Evolutionary conservation across 2,888 invertebrate genomes (phyloP).

Genomic region (Caenorhabditis sp.): DNA sequence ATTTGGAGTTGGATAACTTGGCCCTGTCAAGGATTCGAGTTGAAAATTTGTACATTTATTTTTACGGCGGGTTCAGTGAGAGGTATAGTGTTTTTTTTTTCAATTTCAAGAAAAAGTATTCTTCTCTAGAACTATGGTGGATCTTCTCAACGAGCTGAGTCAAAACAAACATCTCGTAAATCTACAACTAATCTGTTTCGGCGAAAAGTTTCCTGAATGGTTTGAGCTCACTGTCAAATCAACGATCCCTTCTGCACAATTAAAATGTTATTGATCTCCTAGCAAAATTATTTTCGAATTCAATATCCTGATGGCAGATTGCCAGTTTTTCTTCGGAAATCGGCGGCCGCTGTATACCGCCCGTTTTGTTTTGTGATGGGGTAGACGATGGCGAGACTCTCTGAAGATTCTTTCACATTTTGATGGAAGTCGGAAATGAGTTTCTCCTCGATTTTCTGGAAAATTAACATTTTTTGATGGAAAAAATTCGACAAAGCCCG

Average conservation of each 20-base stretch:
- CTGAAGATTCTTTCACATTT: slow-evolving; percentile 29
- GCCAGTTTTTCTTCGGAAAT: slow-evolving; percentile 21
- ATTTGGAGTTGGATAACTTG: not conserved
- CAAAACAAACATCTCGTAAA: not conserved
- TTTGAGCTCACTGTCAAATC: not conserved
- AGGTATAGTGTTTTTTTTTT: not conserved
- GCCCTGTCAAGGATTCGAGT: not conserved
- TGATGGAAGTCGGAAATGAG: slow-evolving; percentile 55
- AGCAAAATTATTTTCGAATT: not conserved
- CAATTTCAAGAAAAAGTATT: not conserved
- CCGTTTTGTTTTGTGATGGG: slow-evolving; percentile 26
- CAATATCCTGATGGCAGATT: slow-evolving; percentile 30
- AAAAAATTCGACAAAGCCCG: too few species aligned
- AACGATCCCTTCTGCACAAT: not conserved
- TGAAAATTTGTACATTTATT: not conserved
- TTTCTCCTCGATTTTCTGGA: slow-evolving; percentile 53
- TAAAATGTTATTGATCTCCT: not conserved
- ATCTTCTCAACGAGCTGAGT: not conserved
- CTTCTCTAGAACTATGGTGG: not conserved
- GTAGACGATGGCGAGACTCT: slow-evolving; percentile 29
- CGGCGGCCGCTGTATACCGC: slow-evolving; percentile 16
- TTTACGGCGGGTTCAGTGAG: not conserved
- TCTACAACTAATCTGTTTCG: not conserved
- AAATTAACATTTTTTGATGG: not conserved
- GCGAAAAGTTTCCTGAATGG: not conserved